Evolutionary conservation across 2,797 vertebrate species (phyloP).

Genomic region (Cyclopterus lumpus): DNA sequence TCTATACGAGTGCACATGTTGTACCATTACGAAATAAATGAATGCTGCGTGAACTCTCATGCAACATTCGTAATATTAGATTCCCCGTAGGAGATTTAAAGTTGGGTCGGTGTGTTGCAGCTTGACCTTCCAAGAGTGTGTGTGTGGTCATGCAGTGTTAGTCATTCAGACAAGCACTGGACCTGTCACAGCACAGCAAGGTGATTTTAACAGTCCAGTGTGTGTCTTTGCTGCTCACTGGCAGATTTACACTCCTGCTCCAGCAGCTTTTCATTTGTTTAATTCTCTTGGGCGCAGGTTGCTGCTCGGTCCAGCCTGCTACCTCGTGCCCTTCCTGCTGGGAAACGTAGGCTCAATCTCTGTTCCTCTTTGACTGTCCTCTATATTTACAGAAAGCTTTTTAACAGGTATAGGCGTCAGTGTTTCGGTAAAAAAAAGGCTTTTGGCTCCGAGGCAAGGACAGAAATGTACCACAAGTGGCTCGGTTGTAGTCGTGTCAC

Average conservation of each 20-base stretch:
- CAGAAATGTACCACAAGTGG: conserved; percentile 51
- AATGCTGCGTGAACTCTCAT: conserved; percentile 8
- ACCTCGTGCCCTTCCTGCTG: conserved; percentile 56
- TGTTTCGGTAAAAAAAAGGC: conserved; percentile 44
- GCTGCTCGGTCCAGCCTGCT: conserved; percentile 55
- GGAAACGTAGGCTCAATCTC: conserved; percentile 37
- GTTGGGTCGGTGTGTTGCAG: conserved; percentile 7
- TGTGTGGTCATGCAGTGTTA: conserved; percentile 23
- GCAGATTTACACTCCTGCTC: conserved; percentile 76
- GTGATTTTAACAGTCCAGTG: conserved; percentile 60
- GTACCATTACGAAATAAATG: conserved; percentile 2
- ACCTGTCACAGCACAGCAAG: conserved; percentile 46
- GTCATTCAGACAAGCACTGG: conserved; percentile 39
- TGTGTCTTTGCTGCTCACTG: conserved; percentile 58
- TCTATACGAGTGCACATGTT: background rate
- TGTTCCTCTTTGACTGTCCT: conserved; percentile 35
- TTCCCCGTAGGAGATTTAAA: conserved; percentile 10
- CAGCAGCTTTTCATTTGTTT: conserved; percentile 79
- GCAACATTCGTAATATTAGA: background rate
- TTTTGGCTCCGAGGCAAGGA: conserved; percentile 47
- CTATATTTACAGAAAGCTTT: conserved; percentile 46
- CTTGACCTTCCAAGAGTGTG: conserved; percentile 34
- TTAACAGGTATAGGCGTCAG: conserved; percentile 21
- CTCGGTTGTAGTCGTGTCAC: conserved; percentile 40
- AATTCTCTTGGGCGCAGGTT: conserved; percentile 76